A percentile compares a stretch with the other conserved stretches of the same genome.
phyloP scores from a whole-genome alignment of 2,797 vertebrate species.

The Melopsittacus undulatus region DNA sequence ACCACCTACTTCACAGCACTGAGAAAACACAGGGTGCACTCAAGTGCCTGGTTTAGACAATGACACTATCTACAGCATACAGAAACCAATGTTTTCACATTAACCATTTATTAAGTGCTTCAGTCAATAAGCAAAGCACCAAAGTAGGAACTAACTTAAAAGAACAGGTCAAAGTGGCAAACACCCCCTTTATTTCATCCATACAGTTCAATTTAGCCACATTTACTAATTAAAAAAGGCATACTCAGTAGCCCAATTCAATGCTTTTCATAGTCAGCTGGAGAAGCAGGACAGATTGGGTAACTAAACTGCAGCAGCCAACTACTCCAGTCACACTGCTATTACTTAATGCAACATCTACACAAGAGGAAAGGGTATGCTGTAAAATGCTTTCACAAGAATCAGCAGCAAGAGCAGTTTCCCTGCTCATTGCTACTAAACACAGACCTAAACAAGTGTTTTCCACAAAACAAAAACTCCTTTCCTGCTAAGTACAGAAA shows the following conservation, averaged over 20 bases:
- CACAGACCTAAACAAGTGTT: not conserved
- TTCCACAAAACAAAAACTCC: not conserved
- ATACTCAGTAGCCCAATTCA: not conserved
- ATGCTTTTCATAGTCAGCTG: not conserved
- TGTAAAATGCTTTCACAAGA: not conserved
- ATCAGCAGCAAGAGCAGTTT: not conserved
- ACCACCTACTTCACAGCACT: not conserved
- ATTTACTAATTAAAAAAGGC: not conserved
- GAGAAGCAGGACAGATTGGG: not conserved
- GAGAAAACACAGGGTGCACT: not conserved
- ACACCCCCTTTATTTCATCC: not conserved
- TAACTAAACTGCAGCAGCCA: slow-evolving; percentile 19
- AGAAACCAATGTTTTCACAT: not conserved
- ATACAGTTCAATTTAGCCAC: not conserved
- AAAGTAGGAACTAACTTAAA: not conserved
- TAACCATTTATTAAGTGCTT: not conserved
- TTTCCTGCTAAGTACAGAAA: not conserved
- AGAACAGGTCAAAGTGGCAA: not conserved
- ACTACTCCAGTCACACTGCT: not conserved
- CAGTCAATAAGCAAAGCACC: not conserved
- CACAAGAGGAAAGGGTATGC: not conserved
- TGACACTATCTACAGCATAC: not conserved
- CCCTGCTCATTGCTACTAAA: not conserved
- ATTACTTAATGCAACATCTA: not conserved
- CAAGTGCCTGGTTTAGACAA: not conserved